These are phyloP conservation scores for Epirrita christyi DNA, from an alignment of 2,888 invertebrate genomes.

Conservation along the genomic window DNA sequence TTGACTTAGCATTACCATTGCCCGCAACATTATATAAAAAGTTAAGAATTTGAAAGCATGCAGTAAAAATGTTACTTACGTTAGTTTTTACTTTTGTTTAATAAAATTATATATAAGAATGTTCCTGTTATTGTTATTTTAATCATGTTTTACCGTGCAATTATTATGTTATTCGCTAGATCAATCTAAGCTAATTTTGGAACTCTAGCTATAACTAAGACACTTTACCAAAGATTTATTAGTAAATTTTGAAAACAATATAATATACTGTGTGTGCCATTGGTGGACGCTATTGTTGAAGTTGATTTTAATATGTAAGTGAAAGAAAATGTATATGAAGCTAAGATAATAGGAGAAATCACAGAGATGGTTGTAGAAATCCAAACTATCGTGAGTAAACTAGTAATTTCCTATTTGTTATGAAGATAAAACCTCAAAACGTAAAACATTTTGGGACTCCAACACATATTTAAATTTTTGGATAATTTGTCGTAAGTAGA, in stretches of 20 bases:
- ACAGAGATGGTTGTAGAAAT: not conserved
- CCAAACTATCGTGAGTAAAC: not conserved
- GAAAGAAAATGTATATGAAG: not conserved
- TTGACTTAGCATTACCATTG: too few relatives aligned
- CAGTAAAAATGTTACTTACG: conserved; percentile 1
- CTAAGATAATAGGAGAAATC: not conserved
- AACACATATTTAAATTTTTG: too few relatives aligned
- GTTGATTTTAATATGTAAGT: not conserved
- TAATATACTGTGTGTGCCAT: not conserved
- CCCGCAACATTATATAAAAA: conserved; percentile 1
- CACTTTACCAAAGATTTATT: not conserved
- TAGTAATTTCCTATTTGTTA: not conserved
- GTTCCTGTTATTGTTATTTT: not conserved
- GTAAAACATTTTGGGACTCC: too few relatives aligned
- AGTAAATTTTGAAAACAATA: not conserved
- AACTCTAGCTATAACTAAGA: not conserved
- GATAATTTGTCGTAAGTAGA: too few relatives aligned
- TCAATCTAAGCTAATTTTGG: not conserved
- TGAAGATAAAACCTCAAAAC: too few relatives aligned
- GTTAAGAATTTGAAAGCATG: conserved; percentile 22
- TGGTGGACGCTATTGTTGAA: not conserved
- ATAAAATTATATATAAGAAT: not conserved
- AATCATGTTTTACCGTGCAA: not conserved
- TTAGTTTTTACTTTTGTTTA: not conserved
- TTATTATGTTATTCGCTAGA: not conserved